Percentiles rank a stretch among this genome's conserved stretches.
Evolutionary conservation across 2,113 vertebrate genomes (phyloP).

Genomic region (Thryonomys swinderianus): DNA sequence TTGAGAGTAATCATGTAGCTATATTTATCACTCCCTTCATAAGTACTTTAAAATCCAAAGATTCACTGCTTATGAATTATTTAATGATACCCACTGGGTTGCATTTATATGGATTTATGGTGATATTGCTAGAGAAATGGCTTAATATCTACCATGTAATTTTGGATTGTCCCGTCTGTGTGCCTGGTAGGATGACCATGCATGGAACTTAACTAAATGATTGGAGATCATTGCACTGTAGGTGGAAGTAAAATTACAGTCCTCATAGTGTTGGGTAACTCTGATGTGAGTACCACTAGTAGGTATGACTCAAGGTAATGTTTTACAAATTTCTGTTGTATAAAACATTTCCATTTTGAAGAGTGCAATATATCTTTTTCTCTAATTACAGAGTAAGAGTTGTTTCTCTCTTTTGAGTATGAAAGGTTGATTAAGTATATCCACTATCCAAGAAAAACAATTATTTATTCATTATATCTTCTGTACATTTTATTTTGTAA

Average conservation of each 20-base stretch:
- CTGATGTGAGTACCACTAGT: background rate
- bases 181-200: background rate
- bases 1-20: conserved; percentile 8
- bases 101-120: background rate
- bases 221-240: background rate
- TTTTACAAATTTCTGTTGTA: conserved; percentile 27
- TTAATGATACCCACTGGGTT: conserved; percentile 16
- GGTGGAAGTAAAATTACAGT: background rate
- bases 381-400: conserved; percentile 11
- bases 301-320: background rate
- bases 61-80: conserved; percentile 7
- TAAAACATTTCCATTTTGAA: conserved; percentile 55
- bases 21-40: conserved; percentile 22
- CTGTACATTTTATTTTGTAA: conserved; percentile 38
- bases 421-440: background rate
- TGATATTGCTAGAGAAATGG: background rate
- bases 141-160: background rate
- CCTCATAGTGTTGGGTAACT: background rate
- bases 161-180: background rate
- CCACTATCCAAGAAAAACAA: conserved; percentile 8
- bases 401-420: background rate
- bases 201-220: background rate
- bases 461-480: background rate
- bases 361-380: conserved; percentile 38
- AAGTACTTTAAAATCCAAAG: conserved; percentile 5